phyloP scores from a whole-genome alignment of 2,113 vertebrate species.

The Xenotilapia caudafasciata region DNA sequence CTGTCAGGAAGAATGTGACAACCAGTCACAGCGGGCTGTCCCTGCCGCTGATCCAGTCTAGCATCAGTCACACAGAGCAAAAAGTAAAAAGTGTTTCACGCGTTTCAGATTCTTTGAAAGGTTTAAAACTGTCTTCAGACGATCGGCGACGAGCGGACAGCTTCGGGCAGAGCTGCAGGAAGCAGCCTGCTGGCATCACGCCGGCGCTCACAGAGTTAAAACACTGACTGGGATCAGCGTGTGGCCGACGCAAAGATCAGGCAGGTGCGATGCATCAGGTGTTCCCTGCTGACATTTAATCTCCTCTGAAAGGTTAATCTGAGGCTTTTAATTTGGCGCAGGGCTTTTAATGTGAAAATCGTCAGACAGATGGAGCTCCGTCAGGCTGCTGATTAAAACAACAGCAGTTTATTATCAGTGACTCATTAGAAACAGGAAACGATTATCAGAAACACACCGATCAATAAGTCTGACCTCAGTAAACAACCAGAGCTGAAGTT shows the following conservation, averaged over 20 bases:
- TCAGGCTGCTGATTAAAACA: neutral
- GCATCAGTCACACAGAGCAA: fast-evolving
- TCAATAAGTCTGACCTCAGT: neutral
- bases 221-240: neutral
- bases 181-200: neutral
- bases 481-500: neutral
- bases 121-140: neutral
- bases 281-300: neutral
- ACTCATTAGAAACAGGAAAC: neutral
- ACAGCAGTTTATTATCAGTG: neutral
- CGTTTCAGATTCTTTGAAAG: neutral
- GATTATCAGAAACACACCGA: neutral
- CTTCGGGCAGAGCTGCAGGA: neutral
- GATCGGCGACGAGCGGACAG: fast-evolving
- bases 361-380: neutral
- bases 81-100: neutral
- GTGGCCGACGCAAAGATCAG: neutral
- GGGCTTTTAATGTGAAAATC: neutral
- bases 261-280: neutral
- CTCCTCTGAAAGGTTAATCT: neutral
- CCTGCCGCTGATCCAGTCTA: neutral
- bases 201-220: neutral
- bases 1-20: neutral
- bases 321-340: neutral
- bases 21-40: neutral